Evolutionary conservation across 2,888 invertebrate genomes (phyloP).

Genomic region (Drosophila greeni): DNA sequence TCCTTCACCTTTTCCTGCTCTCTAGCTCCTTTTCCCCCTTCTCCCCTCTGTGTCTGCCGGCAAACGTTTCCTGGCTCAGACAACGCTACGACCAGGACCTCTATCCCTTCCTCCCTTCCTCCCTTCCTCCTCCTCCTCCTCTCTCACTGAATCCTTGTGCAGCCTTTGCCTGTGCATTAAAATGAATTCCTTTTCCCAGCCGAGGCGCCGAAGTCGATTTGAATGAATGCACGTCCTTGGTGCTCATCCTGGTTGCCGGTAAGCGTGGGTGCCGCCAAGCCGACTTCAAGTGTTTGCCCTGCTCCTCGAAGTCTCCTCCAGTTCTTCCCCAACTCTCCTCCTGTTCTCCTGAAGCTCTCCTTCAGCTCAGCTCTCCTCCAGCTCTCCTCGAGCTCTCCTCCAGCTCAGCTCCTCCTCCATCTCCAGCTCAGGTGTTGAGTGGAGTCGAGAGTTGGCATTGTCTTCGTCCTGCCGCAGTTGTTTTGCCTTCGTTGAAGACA

Average conservation of each 20-base stretch:
- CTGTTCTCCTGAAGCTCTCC: slow-evolving; percentile 28
- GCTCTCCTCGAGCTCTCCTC: slow-evolving; percentile 33
- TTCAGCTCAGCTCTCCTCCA: slow-evolving; percentile 41
- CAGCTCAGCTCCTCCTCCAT: slow-evolving; percentile 38
- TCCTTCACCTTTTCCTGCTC: slow-evolving; percentile 6
- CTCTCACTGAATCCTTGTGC: no score
- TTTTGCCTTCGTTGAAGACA: slow-evolving; percentile 49
- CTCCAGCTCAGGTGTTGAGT: slow-evolving; percentile 64
- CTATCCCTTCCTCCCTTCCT: background rate
- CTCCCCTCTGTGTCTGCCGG: slow-evolving; percentile 21
- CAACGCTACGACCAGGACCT: slow-evolving; percentile 1
- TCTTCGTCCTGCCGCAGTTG: slow-evolving; percentile 55
- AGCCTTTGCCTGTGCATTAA: slow-evolving; percentile 56
- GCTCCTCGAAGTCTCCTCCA: slow-evolving; percentile 43
- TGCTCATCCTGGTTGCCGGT: slow-evolving; percentile 37
- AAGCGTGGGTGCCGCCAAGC: slow-evolving; percentile 12
- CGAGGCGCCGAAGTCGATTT: slow-evolving; percentile 59
- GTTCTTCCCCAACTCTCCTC: slow-evolving; percentile 49
- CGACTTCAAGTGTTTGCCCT: slow-evolving; percentile 72
- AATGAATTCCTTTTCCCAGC: slow-evolving; percentile 64
- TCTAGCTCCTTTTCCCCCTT: background rate
- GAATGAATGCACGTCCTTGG: slow-evolving; percentile 71
- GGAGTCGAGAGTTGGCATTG: slow-evolving; percentile 61
- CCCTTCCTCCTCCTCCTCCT: no score
- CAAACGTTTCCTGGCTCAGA: slow-evolving; percentile 59